Evolutionary conservation across 2,888 invertebrate species (phyloP).

Genomic region (Amphimallon solstitiale): DNA sequence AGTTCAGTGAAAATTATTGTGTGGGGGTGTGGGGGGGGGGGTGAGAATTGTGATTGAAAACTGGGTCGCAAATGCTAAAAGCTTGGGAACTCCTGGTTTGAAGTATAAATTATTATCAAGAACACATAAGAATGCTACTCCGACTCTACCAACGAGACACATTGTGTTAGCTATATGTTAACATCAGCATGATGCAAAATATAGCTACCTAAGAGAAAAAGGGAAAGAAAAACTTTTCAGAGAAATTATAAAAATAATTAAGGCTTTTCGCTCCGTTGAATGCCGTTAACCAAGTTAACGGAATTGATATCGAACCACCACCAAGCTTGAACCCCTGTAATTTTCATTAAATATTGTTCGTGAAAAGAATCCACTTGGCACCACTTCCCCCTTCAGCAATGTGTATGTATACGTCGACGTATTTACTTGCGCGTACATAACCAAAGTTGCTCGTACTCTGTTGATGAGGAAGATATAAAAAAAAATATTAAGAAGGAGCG

Average conservation of each 20-base stretch:
- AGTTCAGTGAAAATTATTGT: too few species aligned
- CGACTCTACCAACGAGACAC: too few species aligned
- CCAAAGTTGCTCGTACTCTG: constrained; percentile 36
- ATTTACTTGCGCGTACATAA: too few species aligned
- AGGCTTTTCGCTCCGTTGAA: constrained; percentile 54
- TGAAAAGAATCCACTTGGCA: constrained; percentile 20
- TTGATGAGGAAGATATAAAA: constrained; percentile 58
- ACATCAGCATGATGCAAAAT: too few species aligned
- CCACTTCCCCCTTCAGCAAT: neutral
- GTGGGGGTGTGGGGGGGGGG: too few species aligned
- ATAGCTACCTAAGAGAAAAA: neutral
- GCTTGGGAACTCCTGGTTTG: too few species aligned
- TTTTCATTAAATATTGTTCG: constrained; percentile 62
- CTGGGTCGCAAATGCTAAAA: too few species aligned
- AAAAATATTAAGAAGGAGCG: constrained; percentile 58
- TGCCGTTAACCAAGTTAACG: constrained; percentile 51
- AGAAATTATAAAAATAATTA: constrained; percentile 57
- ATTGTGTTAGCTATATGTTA: too few species aligned
- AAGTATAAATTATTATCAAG: too few species aligned
- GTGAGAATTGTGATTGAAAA: too few species aligned
- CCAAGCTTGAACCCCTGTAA: constrained; percentile 48
- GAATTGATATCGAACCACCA: constrained; percentile 55
- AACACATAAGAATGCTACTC: too few species aligned
- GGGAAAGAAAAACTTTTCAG: constrained; percentile 22
- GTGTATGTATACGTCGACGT: too few species aligned